Evolutionary conservation across 1,140 invertebrate genomes (phyloP), one percentile per base, ranked within the genome.

Genomic region (Onthophagus taurus): DNA sequence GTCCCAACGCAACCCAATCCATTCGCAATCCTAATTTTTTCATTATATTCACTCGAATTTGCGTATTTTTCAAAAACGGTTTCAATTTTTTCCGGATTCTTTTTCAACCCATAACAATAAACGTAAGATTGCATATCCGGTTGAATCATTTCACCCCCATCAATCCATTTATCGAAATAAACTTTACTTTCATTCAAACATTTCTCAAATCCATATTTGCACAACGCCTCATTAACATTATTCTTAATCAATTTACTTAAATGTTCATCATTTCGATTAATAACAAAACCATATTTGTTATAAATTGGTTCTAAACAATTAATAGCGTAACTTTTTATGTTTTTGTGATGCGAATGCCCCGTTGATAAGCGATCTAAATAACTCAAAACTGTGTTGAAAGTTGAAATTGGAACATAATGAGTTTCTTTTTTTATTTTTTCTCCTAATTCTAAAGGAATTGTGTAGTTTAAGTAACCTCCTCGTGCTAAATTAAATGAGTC

Each of bases 401-500:
- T 21, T 11, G 7, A 14, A 20, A 42, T 31, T 13, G 44, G 44
- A 1, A 39, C 31, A 12, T 39, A 46, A 14, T 46, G 36, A 4
- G 36, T 39, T 33, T 46, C 44, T n/a, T 34, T 46, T 12, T 64
- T 65, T 13, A 81, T 64, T 57, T 78, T 80, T 11, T 63, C 65
- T 13, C 73, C 72, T 2, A 79, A 56, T 3, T 70, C 64, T 4
- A 83, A 62, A 0, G 78, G 72, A 5, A 70, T 60, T 23, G 59
- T 60, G 47, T 78, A 77, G 52, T 68, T 64, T 13, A 77, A 42
- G 11, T 69, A 52, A 1, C 74, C 73, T n/a, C 71, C 65, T 19
- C 68, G 59, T 0, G 66, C 64, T 7, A 72, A 53, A 12, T 56
- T 63, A 5, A 72, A 63, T 1, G 67, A 53, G 45, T 73, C 70